Evolutionary conservation across 2,888 invertebrate genomes (phyloP).

Genomic region (Kryphioiulus occultus): DNA sequence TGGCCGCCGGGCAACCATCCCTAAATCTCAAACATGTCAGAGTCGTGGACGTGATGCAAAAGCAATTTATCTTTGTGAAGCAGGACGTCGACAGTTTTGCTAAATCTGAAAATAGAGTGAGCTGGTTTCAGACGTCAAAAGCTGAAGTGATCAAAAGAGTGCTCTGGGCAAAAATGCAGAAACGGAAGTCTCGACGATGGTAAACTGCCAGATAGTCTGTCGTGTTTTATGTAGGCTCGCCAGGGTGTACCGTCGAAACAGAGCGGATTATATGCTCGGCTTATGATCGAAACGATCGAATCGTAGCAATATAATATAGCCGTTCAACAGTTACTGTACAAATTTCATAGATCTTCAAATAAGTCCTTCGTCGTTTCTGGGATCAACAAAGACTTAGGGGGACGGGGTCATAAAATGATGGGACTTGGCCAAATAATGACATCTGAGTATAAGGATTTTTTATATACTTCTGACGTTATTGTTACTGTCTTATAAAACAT

Average conservation of each 20-base stretch:
- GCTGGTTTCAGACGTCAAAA: conserved; percentile 8
- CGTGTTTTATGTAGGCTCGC: neutral
- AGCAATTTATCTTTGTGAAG: conserved; percentile 21
- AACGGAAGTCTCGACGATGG: conserved; percentile 20
- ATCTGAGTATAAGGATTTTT: too few species aligned
- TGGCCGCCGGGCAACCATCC: conserved; percentile 9
- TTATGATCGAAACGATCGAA: neutral
- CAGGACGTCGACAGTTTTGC: neutral
- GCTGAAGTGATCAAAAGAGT: conserved; percentile 25
- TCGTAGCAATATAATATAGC: too few species aligned
- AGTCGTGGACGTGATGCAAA: conserved; percentile 31
- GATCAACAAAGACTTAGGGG: too few species aligned
- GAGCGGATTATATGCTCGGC: neutral
- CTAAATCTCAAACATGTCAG: conserved; percentile 24
- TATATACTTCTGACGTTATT: too few species aligned
- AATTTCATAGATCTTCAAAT: too few species aligned
- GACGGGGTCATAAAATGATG: too few species aligned
- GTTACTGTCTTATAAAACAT: too few species aligned
- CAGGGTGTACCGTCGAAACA: neutral
- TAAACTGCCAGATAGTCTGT: neutral
- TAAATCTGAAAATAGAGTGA: neutral
- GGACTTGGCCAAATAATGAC: too few species aligned
- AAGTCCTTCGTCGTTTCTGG: too few species aligned
- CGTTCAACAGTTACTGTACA: too few species aligned
- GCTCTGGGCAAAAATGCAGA: conserved; percentile 7